These are phyloP conservation scores for Sinocyclocheilus anshuiensis DNA, from an alignment of 2,113 vertebrate species.

Conservation along the genomic window DNA sequence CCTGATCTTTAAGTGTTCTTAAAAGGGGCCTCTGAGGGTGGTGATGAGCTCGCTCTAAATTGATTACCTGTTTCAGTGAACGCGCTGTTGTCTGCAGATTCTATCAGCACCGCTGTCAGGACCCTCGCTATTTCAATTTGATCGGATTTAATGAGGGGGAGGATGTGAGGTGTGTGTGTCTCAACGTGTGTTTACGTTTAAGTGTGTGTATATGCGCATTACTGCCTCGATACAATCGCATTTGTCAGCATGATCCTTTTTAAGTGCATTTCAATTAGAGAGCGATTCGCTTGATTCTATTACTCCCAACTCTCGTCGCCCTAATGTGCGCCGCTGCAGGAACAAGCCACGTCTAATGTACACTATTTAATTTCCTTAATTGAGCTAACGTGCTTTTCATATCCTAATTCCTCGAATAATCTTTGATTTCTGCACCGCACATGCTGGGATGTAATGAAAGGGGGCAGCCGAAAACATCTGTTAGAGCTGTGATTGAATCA, in stretches of 20 bases:
- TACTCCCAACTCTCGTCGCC: slow-evolving; percentile 74
- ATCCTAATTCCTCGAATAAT: slow-evolving; percentile 93
- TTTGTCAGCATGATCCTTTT: slow-evolving; percentile 97
- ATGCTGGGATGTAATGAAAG: slow-evolving; percentile 88
- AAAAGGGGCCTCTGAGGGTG: slow-evolving; percentile 69
- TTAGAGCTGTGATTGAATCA: slow-evolving; percentile 81
- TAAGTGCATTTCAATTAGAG: slow-evolving; percentile 99
- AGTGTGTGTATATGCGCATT: slow-evolving; percentile 66
- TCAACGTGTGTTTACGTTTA: slow-evolving; percentile 46
- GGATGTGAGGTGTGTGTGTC: slow-evolving; percentile 81
- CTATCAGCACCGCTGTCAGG: slow-evolving; percentile 87
- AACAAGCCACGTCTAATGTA: slow-evolving; percentile 88
- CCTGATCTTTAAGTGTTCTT: slow-evolving; percentile 84
- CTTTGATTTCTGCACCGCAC: slow-evolving; percentile 84
- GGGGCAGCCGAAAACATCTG: slow-evolving; percentile 81
- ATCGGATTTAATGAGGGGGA: slow-evolving; percentile 90
- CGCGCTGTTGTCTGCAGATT: slow-evolving; percentile 81
- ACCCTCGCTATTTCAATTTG: slow-evolving; percentile 86
- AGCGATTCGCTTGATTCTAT: slow-evolving; percentile 95
- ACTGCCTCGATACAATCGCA: slow-evolving; percentile 90
- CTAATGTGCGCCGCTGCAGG: slow-evolving; percentile 82
- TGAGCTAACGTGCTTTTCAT: slow-evolving; percentile 94
- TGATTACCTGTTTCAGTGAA: slow-evolving; percentile 83
- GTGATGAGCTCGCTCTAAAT: slow-evolving; percentile 86
- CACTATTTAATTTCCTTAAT: slow-evolving; percentile 98